These are phyloP conservation scores for Adrianichthys oophorus DNA, from an alignment of 2,797 vertebrate species.

Conservation along the genomic window DNA sequence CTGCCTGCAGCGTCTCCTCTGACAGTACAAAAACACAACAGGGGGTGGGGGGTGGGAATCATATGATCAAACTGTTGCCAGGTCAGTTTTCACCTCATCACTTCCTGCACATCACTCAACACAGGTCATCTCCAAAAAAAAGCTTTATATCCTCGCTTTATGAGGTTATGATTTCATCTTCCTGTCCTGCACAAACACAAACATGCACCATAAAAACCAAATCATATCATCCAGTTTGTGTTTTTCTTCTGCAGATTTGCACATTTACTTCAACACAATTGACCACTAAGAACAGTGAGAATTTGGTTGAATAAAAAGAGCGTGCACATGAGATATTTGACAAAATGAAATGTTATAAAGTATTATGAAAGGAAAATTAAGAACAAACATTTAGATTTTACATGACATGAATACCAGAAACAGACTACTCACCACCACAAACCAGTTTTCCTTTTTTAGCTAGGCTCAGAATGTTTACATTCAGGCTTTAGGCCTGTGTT, in stretches of 20 bases:
- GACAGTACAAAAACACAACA: constrained; percentile 30
- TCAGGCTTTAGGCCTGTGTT: constrained; percentile 40
- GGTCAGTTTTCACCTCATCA: constrained; percentile 40
- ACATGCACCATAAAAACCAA: neutral
- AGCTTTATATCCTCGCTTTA: constrained; percentile 11
- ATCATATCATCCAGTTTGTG: neutral
- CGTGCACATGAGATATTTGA: neutral
- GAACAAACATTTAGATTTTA: no score
- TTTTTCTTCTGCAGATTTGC: neutral
- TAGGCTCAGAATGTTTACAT: constrained; percentile 48
- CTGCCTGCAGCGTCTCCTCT: constrained; percentile 37
- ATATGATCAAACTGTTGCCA: constrained; percentile 51
- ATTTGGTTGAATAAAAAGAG: neutral
- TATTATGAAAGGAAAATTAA: no score
- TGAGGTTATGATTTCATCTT: constrained; percentile 35
- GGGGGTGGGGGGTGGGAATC: constrained; percentile 30
- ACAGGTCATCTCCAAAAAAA: constrained; percentile 26
- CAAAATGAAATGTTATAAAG: no score
- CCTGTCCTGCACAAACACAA: constrained; percentile 20
- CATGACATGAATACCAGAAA: neutral
- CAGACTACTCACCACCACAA: constrained; percentile 62
- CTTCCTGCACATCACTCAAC: constrained; percentile 30
- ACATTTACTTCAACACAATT: neutral
- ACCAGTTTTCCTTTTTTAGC: constrained; percentile 22
- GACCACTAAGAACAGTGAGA: neutral